Evolutionary conservation across 2,797 vertebrate species (phyloP), one percentile per base, ranked within the genome.

Genomic region (Triplophysa yarkandensis): DNA sequence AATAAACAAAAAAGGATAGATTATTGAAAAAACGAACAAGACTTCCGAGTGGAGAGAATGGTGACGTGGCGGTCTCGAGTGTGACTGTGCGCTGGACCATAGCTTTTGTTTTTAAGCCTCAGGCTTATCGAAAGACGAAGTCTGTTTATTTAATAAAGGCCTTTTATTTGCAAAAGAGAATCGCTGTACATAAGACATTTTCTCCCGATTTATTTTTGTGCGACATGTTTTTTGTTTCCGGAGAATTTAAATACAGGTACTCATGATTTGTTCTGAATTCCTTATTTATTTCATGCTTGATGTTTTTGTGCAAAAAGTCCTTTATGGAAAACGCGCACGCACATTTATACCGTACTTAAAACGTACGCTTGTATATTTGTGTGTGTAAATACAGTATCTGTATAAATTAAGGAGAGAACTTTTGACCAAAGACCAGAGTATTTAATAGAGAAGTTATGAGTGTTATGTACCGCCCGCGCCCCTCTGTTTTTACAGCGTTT

Each of bases 341-440:
- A 92, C 90, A 92, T 89, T 89, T 91, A 91, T 91, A 88, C 89
- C 83, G 88, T 88, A 91, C 90, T 79, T 85, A 83, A 79, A 84
- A 83, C 84, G 85, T 86, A 89, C 90, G 85, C 88, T 85, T 83
- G 85, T 88, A 90, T 87, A 87, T 89, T 86, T 87, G 89, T 90
- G 89, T 91, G 88, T 91, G 89, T 89, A 82, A 87, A 87, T 88
- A 92, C 87, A 88, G 87, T 90, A 88, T 88, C 86, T 91, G 88
- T 90, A 89, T 88, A 88, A 90, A 90, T 82, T 83, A 86, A 87
- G 81, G 84, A 89, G 85, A 84, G 90, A 84, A 88, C 90, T 89
- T 90, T 91, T 87, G 90, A 93, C 92, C 92, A 93, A 93, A 93
- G 91, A 93, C 90, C 88, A 91, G 90, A 92, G 88, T 91, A 90